These are phyloP conservation scores for Struthio camelus DNA, from an alignment of 2,113 vertebrate genomes.

Conservation along the genomic window DNA sequence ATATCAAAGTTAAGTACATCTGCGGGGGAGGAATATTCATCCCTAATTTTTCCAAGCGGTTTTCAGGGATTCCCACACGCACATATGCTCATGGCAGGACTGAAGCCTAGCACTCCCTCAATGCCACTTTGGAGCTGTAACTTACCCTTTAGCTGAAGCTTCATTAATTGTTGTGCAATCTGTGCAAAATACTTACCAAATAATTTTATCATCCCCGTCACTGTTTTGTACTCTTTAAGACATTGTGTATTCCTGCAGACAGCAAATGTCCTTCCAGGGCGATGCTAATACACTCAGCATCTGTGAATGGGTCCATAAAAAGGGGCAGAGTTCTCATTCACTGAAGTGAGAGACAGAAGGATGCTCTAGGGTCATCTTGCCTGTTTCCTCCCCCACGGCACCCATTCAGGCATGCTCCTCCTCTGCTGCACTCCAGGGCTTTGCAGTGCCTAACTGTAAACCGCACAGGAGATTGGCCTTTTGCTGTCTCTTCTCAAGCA, in stretches of 20 bases:
- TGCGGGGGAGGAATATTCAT: constrained; percentile 5
- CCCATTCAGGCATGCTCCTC: background rate
- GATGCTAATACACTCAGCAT: background rate
- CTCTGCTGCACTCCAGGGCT: background rate
- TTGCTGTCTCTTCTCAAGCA: background rate
- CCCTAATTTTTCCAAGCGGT: constrained; percentile 1
- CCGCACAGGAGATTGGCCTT: background rate
- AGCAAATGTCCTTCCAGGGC: background rate
- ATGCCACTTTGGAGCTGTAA: background rate
- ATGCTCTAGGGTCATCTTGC: background rate
- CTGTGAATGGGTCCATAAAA: constrained; percentile 31
- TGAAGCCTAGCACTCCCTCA: background rate
- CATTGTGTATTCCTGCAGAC: background rate
- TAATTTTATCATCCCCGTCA: background rate
- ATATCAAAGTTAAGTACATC: background rate
- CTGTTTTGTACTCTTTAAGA: background rate
- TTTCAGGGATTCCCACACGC: background rate
- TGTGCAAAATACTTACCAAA: background rate
- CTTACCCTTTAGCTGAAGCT: background rate
- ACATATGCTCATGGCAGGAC: background rate
- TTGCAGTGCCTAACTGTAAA: background rate
- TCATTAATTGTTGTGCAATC: background rate
- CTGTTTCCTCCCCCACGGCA: background rate
- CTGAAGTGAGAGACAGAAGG: background rate
- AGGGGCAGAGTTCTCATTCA: background rate